Percentiles rank a stretch among this genome's conserved stretches.
These are phyloP conservation scores for Paracanthobrama guichenoti DNA, from an alignment of 2,113 vertebrate genomes.

Conservation along the genomic window DNA sequence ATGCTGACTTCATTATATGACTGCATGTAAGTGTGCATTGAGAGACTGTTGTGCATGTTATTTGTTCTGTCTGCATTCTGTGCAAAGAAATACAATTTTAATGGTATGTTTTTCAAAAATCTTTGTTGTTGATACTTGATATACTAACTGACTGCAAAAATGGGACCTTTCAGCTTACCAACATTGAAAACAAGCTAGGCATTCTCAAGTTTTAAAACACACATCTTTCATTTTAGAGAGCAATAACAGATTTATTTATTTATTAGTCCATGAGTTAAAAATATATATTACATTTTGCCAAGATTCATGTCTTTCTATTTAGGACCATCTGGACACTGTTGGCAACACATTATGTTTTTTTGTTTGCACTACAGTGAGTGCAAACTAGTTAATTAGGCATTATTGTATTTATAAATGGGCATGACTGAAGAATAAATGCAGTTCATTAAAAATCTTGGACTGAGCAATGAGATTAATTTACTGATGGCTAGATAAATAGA, in stretches of 20 bases:
- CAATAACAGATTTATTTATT: background rate
- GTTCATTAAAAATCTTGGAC: background rate
- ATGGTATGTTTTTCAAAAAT: too few species aligned
- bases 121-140: too few species aligned
- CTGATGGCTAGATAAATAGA: background rate
- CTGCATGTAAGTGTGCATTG: too few species aligned
- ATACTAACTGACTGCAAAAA: too few species aligned
- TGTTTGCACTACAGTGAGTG: background rate
- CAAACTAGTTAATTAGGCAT: background rate
- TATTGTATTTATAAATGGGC: background rate
- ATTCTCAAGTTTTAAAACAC: background rate
- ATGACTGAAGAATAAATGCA: background rate
- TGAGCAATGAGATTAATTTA: background rate
- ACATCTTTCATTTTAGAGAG: background rate
- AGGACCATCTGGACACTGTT: background rate
- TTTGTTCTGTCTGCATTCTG: too few species aligned
- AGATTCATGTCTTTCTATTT: background rate
- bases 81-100: too few species aligned
- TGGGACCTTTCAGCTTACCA: background rate
- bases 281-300: background rate
- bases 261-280: background rate
- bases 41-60: too few species aligned
- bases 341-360: background rate
- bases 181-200: background rate
- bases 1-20: too few species aligned